Base-by-base conservation (phyloP, 2,888 invertebrate species). In the Andricus curvator region DNA sequence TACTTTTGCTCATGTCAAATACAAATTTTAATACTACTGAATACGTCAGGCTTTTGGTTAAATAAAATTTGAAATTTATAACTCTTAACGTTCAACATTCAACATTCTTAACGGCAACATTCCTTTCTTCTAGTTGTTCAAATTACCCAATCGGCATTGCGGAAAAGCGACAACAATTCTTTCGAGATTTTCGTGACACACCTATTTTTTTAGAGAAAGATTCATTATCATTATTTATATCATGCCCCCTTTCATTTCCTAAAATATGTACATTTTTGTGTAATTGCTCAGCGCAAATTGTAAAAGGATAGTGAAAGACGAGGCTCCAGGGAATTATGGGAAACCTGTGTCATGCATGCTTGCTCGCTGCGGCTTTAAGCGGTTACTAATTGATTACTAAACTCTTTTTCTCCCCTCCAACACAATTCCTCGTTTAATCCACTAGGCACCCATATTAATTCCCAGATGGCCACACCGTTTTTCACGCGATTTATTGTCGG, bases 361-460 rank as follows among this genome's bases (percentile, higher is more conserved):
- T 9, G 29, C 17, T 20, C 29, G 33, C 11, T 37, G 67, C 20
- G 11, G 68, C 44, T 68, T 68, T 68, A 68, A 44, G 37, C 44
- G 44, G 44, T 48, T 68, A 68, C 68, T 70, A 70, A 70, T 70
- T 70, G 70, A 70, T 70, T 48, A 48, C 70, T 44, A 68, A 44
- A 48, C 22, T 68, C 25, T 25, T 48, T 68, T 68, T 68, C 25
- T 68, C n/a, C 25, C 25, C n/a, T 44, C 15, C 15, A 25, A 4
- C 1, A 25, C 48, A 68, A 68, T 68, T 68, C n/a, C 44, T 25
- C 41, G 25, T 68, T 44, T 44, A 68, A 68, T 68, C 25, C 44
- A 25, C 37, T 48, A 44, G 68, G 68, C 41, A 48, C 44, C 44
- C 68, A 48, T 68, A 48, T 68, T 68, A 48, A 68, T 68, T 68